phyloP scores from a whole-genome alignment of 2,888 invertebrate species.

The Hylaea fasciaria region DNA sequence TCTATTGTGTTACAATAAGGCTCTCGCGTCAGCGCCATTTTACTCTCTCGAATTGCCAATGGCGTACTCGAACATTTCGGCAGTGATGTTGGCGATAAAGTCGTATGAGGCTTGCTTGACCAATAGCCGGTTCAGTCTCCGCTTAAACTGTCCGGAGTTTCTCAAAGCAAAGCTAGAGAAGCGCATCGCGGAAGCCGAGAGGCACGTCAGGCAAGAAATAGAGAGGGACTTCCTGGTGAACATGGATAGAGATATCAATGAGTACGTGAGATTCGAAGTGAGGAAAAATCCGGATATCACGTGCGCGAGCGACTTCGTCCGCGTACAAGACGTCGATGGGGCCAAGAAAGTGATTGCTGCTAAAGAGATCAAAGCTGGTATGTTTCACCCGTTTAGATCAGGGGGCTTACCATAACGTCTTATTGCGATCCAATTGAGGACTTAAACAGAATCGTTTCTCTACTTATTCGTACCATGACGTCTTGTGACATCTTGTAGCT shows the following conservation, averaged over 20 bases:
- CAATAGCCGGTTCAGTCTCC: slow-evolving; percentile 9
- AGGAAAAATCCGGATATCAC: slow-evolving; percentile 21
- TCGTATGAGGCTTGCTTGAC: slow-evolving; percentile 20
- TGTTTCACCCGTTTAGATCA: no score
- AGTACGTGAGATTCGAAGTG: slow-evolving; percentile 8
- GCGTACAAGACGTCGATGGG: slow-evolving; percentile 7
- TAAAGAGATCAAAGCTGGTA: slow-evolving; percentile 12
- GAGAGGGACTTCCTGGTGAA: background rate
- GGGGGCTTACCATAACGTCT: no score
- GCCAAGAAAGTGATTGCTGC: slow-evolving; percentile 14
- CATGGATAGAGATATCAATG: background rate
- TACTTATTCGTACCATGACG: no score
- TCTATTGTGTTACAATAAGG: slow-evolving; percentile 20
- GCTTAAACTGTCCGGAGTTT: background rate
- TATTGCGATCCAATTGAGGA: no score
- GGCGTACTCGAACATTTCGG: slow-evolving; percentile 28
- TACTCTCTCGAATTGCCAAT: slow-evolving; percentile 21
- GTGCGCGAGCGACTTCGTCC: slow-evolving; percentile 24
- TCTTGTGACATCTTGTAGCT: no score
- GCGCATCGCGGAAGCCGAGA: background rate
- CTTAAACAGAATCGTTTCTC: no score
- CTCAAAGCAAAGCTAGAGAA: slow-evolving; percentile 17
- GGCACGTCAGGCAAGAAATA: background rate
- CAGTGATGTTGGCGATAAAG: slow-evolving; percentile 20
- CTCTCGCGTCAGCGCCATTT: slow-evolving; percentile 21